phyloP scores from a whole-genome alignment of 2,797 vertebrate genomes.

The Morelia viridis region DNA sequence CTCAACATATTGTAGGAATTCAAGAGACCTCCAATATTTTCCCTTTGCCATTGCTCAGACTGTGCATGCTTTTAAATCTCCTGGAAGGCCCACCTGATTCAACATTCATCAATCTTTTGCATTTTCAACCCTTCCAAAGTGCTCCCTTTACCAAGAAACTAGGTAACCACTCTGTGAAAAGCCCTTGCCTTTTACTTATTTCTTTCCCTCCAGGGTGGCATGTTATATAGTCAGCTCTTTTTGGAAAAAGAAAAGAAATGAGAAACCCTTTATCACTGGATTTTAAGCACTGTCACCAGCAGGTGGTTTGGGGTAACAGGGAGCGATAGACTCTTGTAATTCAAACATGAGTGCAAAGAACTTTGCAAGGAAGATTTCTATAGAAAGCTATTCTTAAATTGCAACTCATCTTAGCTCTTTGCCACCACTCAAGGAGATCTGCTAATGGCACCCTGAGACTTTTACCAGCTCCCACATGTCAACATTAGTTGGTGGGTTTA shows the following conservation, averaged over 20 bases:
- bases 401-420: not conserved
- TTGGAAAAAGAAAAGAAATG: not conserved
- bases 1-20: too few relatives aligned
- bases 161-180: slow-evolving; percentile 21
- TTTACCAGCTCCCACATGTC: not conserved
- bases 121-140: slow-evolving; percentile 46
- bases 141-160: slow-evolving; percentile 27
- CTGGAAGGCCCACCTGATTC: not conserved
- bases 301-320: slow-evolving; percentile 28
- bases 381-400: slow-evolving; percentile 8
- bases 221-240: slow-evolving; percentile 2
- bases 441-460: not conserved
- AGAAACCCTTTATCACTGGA: slow-evolving; percentile 11
- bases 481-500: not conserved
- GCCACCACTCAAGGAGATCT: not conserved
- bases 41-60: not conserved
- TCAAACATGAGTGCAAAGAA: rapidly evolving
- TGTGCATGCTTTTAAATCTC: not conserved
- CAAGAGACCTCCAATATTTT: not conserved
- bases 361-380: slow-evolving; percentile 1
- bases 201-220: not conserved
- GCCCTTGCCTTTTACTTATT: not conserved
- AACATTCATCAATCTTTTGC: not conserved
- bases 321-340: not conserved
- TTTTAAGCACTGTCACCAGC: not conserved